Percentiles rank a stretch among this genome's conserved stretches.
phyloP scores from a whole-genome alignment of 2,888 invertebrate species.

The Mechanitis mazaeus region DNA sequence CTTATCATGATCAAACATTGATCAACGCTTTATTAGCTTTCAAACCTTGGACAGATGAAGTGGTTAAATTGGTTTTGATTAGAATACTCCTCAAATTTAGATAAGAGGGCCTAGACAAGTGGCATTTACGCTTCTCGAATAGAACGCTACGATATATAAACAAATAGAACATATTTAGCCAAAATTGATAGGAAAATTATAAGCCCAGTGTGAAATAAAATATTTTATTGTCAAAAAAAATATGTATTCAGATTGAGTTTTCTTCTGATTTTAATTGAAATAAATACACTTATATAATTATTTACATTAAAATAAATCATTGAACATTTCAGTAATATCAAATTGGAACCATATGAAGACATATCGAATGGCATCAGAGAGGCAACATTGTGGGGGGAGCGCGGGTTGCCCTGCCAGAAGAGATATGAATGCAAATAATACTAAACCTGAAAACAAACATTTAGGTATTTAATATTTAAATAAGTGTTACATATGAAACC shows the following conservation, averaged over 20 bases:
- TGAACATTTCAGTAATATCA: slow-evolving; percentile 30
- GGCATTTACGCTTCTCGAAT: too few relatives aligned
- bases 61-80: too few relatives aligned
- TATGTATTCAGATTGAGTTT: not conserved
- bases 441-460: not conserved
- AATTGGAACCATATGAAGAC: slow-evolving; percentile 77
- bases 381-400: slow-evolving; percentile 80
- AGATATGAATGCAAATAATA: slow-evolving; percentile 64
- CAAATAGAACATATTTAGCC: too few relatives aligned
- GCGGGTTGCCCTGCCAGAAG: slow-evolving; percentile 76
- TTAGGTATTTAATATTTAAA: not conserved
- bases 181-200: too few relatives aligned
- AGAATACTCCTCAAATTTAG: too few relatives aligned
- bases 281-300: not conserved
- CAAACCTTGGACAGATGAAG: too few relatives aligned
- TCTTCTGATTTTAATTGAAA: not conserved
- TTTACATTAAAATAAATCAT: not conserved
- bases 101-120: too few relatives aligned
- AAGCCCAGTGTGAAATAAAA: too few relatives aligned
- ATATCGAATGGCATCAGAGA: slow-evolving; percentile 79
- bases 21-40: too few relatives aligned
- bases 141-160: too few relatives aligned
- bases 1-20: too few relatives aligned
- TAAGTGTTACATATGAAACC: not conserved
- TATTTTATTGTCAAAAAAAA: slow-evolving; percentile 30